phyloP scores from a whole-genome alignment of 2,797 vertebrate species.

The Buphagus erythrorhynchus region DNA sequence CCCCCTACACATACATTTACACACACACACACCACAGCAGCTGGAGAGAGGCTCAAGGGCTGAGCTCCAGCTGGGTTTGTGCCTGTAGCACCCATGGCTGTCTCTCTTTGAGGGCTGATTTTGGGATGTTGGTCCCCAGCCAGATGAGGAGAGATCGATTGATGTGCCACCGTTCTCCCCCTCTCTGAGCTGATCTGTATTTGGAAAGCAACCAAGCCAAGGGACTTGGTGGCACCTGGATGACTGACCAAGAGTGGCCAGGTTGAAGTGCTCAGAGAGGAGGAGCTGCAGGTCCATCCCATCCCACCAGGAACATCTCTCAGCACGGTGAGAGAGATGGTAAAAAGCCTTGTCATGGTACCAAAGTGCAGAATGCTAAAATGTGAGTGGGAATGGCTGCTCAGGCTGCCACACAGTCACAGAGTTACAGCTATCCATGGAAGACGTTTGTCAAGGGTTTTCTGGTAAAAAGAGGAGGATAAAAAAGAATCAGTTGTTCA shows the following conservation, averaged over 20 bases:
- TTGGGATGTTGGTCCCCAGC: neutral
- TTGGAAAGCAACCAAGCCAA: neutral
- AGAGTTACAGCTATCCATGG: neutral
- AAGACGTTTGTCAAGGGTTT: neutral
- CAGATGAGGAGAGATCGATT: accelerated
- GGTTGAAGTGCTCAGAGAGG: neutral
- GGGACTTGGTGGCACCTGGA: neutral
- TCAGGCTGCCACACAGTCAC: neutral
- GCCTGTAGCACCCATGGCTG: accelerated
- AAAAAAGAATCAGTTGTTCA: neutral
- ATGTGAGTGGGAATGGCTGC: neutral
- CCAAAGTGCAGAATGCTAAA: neutral
- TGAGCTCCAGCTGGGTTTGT: neutral
- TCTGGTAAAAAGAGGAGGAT: neutral
- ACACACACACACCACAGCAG: neutral
- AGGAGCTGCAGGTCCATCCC: neutral
- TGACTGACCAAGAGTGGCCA: neutral
- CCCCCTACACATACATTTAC: neutral
- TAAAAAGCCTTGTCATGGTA: neutral
- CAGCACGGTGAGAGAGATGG: neutral
- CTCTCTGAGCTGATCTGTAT: neutral
- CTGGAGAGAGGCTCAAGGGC: neutral
- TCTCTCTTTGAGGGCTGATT: neutral
- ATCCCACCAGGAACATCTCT: neutral
- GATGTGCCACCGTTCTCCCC: accelerated